Base-by-base conservation (phyloP, 2,888 invertebrate species). In the Drosophila siamana region DNA sequence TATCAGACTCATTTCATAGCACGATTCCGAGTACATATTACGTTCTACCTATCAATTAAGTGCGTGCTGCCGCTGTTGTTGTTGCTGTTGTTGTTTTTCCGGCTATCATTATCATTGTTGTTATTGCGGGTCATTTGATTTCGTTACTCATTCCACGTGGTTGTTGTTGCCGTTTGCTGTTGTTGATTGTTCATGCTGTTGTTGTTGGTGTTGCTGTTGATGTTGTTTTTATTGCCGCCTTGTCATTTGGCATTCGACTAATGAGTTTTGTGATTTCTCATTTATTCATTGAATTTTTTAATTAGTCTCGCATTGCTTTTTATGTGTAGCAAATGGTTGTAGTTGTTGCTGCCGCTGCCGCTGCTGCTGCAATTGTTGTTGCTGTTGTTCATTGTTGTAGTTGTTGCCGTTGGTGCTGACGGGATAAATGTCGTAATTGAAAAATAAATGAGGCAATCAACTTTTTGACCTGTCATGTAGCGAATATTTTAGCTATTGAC, bases 401-500 rank as follows among this genome's bases (percentile, higher is more conserved):
- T 19, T 64, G 41, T 15, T 69, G 51, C 40, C 64, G 40, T 62
- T 61, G 46, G 57, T 59, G 65, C 69, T 72, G 73, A 66, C 76
- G 77, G 57, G 66, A 86, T 85, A 88, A 88, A 80, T 88, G 85
- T 83, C 85, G 89, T 84, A 88, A 88, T 84, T 86, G 84, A 83
- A 83, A 83, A 88, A 86, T 83, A 83, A 83, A 83, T 83, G 83
- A 83, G 86, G 83, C 83, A 83, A 83, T 84, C 83, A 84, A 88
- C 83, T 86, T 86, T 78, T 81, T 73, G 83, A 84, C 88, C 83
- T 84, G 83, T 83, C 83, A 83, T 80, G 87, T 88, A 81, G 86
- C 84, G 74, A 83, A 88, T 88, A 88, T 86, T 84, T 83, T 80
- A 86, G 88, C 84, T 80, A 86, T 88, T 86, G 86, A 88, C 74